Percentiles rank a stretch among this genome's conserved stretches.
phyloP scores from a whole-genome alignment of 2,797 vertebrate genomes.

The Hippopotamyrus pictus region DNA sequence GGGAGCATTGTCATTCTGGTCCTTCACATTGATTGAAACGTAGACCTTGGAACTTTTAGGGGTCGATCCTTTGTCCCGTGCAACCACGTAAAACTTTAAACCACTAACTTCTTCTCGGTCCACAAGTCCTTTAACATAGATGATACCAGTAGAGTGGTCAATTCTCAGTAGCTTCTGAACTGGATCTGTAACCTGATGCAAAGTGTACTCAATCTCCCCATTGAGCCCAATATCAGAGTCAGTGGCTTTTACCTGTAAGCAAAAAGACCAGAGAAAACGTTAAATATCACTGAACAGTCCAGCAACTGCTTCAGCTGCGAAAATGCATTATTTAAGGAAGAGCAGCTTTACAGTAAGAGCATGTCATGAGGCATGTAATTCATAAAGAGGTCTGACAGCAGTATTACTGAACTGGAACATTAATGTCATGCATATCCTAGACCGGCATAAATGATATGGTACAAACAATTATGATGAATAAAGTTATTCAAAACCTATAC shows the following conservation, averaged over 20 bases:
- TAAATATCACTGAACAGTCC: conserved; percentile 1
- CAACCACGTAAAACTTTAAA: conserved; percentile 87
- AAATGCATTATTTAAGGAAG: not conserved
- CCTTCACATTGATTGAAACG: conserved; percentile 86
- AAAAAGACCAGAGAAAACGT: conserved; percentile 27
- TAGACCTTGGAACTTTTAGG: conserved; percentile 90
- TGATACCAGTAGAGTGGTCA: conserved; percentile 80
- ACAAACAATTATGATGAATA: not conserved
- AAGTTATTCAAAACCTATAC: not conserved
- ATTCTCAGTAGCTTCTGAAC: conserved; percentile 84
- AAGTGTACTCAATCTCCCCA: conserved; percentile 92
- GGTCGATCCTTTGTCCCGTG: conserved; percentile 90
- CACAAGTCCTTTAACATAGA: conserved; percentile 86
- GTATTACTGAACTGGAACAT: not conserved
- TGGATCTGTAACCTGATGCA: conserved; percentile 86
- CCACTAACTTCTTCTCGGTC: conserved; percentile 89
- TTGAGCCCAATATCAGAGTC: conserved; percentile 94
- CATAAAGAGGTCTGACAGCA: not conserved
- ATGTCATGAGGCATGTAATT: not conserved
- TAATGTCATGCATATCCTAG: not conserved
- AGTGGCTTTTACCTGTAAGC: conserved; percentile 84
- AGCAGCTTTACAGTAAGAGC: conserved; percentile 1
- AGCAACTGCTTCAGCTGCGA: not conserved
- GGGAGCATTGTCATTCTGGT: conserved; percentile 94
- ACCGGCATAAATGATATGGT: not conserved